These are phyloP conservation scores for Apis laboriosa DNA, from an alignment of 1,140 invertebrate genomes.

Conservation along the genomic window DNA sequence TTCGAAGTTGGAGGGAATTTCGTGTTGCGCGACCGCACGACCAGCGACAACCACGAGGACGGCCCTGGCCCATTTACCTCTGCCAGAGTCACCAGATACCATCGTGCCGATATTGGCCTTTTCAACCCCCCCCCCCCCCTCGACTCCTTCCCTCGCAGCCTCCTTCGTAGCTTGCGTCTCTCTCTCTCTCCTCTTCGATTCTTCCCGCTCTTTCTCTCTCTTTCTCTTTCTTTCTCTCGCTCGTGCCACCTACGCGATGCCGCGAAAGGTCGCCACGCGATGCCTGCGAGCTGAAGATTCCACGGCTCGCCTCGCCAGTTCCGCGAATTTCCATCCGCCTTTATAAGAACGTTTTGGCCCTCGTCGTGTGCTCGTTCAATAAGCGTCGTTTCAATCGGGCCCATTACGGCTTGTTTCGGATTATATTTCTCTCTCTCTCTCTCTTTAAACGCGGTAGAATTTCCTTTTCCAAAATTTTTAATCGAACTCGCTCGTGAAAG, in stretches of 20 bases:
- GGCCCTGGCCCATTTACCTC: constrained; percentile 75
- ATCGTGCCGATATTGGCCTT: constrained; percentile 63
- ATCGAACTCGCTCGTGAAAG: too few relatives aligned
- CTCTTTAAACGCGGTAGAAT: too few relatives aligned
- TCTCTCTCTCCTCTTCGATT: not conserved
- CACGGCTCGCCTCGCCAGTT: not conserved
- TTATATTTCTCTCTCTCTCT: too few relatives aligned
- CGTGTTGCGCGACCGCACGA: constrained; percentile 44
- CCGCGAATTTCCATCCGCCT: not conserved
- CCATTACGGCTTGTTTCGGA: too few relatives aligned
- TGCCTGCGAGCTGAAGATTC: constrained; percentile 38
- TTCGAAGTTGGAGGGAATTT: constrained; percentile 48
- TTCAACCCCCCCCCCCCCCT: constrained; percentile 28
- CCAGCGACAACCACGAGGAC: constrained; percentile 48
- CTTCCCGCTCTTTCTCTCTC: not conserved
- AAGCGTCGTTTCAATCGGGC: too few relatives aligned
- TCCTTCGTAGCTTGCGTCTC: not conserved
- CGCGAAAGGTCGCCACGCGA: constrained; percentile 49
- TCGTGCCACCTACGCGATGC: constrained; percentile 27
- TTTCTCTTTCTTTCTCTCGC: not conserved
- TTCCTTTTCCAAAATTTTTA: too few relatives aligned
- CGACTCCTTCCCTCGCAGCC: not conserved
- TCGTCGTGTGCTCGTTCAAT: not conserved
- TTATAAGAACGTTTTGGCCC: not conserved
- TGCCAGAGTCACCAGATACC: constrained; percentile 40